Conservation (phyloP, 2,113 vertebrate species). For the Periophthalmus modestus region DNA sequence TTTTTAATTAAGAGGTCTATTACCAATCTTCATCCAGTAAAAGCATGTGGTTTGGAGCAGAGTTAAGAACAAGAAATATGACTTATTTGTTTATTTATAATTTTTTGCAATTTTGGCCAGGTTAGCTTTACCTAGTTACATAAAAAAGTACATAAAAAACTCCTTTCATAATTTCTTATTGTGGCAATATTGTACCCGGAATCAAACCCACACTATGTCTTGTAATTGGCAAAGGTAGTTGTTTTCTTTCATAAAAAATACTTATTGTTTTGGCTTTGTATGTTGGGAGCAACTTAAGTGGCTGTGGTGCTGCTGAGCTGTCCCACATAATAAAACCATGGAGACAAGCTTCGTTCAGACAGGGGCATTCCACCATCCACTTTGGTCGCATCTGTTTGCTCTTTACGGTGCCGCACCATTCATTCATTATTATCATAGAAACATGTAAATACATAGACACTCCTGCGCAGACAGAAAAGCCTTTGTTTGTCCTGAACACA, state of each 20-base stretch:
- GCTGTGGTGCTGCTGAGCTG: slow-evolving; percentile 55
- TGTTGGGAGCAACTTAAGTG: slow-evolving; percentile 60
- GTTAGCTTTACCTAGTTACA: too few relatives aligned
- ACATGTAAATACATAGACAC: slow-evolving; percentile 24
- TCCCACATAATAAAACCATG: slow-evolving; percentile 65
- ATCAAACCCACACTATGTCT: slow-evolving; percentile 47
- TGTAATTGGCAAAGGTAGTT: slow-evolving; percentile 46
- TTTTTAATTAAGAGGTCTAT: too few relatives aligned
- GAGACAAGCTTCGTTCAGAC: slow-evolving; percentile 39
- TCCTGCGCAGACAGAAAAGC: slow-evolving; percentile 39
- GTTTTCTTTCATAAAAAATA: slow-evolving; percentile 64
- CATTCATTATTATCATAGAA: slow-evolving; percentile 26
- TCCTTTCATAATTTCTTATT: background rate
- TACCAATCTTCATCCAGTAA: too few relatives aligned
- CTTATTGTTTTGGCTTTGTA: slow-evolving; percentile 64
- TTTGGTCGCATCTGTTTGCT: slow-evolving; percentile 54
- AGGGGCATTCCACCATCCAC: slow-evolving; percentile 50
- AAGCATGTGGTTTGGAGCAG: too few relatives aligned
- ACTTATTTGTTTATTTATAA: too few relatives aligned
- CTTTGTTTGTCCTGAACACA: slow-evolving; percentile 59
- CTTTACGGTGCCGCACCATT: slow-evolving; percentile 46
- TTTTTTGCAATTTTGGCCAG: too few relatives aligned
- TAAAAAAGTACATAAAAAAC: too few relatives aligned
- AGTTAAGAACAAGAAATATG: too few relatives aligned
- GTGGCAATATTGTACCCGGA: slow-evolving; percentile 36